Percentiles rank a stretch among this genome's conserved stretches.
These are phyloP conservation scores for Cephus cinctus DNA, from an alignment of 1,140 invertebrate species.

Conservation along the genomic window DNA sequence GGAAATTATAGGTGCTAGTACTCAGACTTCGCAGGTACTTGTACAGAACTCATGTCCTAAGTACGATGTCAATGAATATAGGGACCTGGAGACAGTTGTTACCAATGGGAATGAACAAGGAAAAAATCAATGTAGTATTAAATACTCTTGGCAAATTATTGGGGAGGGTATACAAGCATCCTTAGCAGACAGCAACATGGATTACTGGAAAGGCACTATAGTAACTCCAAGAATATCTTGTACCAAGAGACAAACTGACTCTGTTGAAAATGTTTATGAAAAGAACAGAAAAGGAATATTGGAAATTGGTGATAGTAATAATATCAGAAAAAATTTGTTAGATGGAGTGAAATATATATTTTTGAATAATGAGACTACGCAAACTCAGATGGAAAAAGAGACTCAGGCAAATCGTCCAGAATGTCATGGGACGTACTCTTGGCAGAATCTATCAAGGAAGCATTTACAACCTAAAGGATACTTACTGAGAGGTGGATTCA, in stretches of 20 bases:
- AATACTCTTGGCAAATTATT: conserved; percentile 41
- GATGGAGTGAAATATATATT: too few species aligned
- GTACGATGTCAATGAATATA: background rate
- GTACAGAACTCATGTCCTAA: conserved; percentile 15
- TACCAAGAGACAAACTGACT: too few species aligned
- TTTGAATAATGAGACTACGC: conserved; percentile 21
- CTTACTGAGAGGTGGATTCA: background rate
- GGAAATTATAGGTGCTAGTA: conserved; percentile 28
- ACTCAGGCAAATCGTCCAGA: conserved; percentile 16
- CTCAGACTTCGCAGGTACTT: conserved; percentile 28
- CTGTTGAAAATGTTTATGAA: background rate
- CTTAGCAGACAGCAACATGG: conserved; percentile 1
- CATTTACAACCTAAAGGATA: conserved; percentile 5
- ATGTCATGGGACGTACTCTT: conserved; percentile 22
- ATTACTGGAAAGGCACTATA: conserved; percentile 22
- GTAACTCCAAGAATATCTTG: conserved; percentile 15
- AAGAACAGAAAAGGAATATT: conserved; percentile 5
- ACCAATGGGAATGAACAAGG: conserved; percentile 4
- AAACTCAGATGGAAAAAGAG: conserved; percentile 27
- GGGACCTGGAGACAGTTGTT: too few species aligned
- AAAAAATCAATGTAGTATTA: conserved; percentile 20
- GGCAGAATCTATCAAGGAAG: conserved; percentile 21
- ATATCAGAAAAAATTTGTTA: too few species aligned
- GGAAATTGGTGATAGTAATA: too few species aligned
- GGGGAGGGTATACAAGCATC: conserved; percentile 28